These are phyloP conservation scores for Cryptops parisi DNA, from an alignment of 2,888 invertebrate genomes.

Conservation along the genomic window DNA sequence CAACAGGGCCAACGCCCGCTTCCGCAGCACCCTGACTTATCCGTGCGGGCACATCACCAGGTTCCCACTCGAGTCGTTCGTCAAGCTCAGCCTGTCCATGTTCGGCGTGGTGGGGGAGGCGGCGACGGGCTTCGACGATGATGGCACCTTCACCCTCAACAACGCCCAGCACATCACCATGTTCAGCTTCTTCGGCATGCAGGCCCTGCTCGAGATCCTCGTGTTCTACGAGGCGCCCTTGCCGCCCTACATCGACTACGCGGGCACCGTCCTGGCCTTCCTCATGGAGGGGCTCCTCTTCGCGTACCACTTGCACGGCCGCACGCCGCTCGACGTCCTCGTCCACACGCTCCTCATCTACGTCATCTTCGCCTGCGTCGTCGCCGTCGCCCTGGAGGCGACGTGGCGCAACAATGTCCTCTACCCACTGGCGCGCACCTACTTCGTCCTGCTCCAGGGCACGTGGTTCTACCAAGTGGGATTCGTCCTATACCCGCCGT, in stretches of 20 bases:
- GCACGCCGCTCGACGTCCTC: constrained; percentile 28
- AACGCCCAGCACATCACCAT: constrained; percentile 40
- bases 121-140: constrained; percentile 29
- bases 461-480: constrained; percentile 39
- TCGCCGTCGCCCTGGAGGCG: constrained; percentile 31
- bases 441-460: constrained; percentile 37
- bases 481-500: constrained; percentile 37
- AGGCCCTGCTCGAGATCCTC: constrained; percentile 33
- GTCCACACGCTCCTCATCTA: constrained; percentile 36
- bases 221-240: constrained; percentile 26
- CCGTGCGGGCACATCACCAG: not conserved
- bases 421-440: constrained; percentile 30
- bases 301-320: constrained; percentile 36
- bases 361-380: constrained; percentile 28
- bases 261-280: constrained; percentile 31
- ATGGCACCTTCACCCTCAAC: constrained; percentile 28
- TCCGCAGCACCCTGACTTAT: not conserved
- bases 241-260: constrained; percentile 34
- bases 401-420: constrained; percentile 28
- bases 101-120: constrained; percentile 30
- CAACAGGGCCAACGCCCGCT: not conserved
- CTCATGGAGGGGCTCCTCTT: constrained; percentile 36
- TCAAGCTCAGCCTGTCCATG: constrained; percentile 2
- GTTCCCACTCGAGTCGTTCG: constrained; percentile 1
- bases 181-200: constrained; percentile 37